Base-by-base conservation (phyloP, 2,888 invertebrate species). In the Tridacna gigas region DNA sequence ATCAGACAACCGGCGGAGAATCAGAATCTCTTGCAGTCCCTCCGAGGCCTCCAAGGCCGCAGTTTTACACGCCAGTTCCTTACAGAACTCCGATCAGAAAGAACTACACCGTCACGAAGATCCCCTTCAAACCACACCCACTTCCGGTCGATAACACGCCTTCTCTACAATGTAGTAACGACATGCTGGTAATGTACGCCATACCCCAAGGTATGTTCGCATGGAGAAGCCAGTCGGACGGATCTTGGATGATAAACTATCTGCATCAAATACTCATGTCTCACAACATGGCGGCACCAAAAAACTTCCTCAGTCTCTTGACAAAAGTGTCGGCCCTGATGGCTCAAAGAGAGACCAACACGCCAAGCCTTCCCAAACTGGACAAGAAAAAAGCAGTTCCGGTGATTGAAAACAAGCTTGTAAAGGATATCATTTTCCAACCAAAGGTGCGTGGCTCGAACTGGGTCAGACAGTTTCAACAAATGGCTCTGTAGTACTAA, bases 191-290 rank as follows among this genome's bases (percentile, higher is more conserved):
- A 13, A 80, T 88, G 81, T 88, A 79, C 47, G 88, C 85, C 25
- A 84, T 85, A n/a, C 88, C 88, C 0, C 82, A 84, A 15, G 83
- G 83, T 7, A 76, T 74, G 74, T 88, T 78, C 60, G 88, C 88
- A 0, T 88, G 86, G 86, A 83, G 88, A 28, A 83, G 80, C 74
- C 79, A 78, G 18, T 66, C 60, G 13, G 86, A 83, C 20, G 88
- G 89, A 12, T 86, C 87, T 0, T 83, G 86, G 83, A 87, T 88
- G 88, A 80, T 88, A 25, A 63, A 81, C 75, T 83, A 87, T 69
- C 65, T 87, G 12, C 76, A 85, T 61, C 69, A 82, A 75, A 78
- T 81, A 11, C 25, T 87, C 4, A 85, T 84, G 83, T 63, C 61
- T 0, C 78, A 87, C 56, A 73, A 87, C 48, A 75, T 83, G 77